phyloP scores from a whole-genome alignment of 2,797 vertebrate genomes.

The Muscicapa striata region DNA sequence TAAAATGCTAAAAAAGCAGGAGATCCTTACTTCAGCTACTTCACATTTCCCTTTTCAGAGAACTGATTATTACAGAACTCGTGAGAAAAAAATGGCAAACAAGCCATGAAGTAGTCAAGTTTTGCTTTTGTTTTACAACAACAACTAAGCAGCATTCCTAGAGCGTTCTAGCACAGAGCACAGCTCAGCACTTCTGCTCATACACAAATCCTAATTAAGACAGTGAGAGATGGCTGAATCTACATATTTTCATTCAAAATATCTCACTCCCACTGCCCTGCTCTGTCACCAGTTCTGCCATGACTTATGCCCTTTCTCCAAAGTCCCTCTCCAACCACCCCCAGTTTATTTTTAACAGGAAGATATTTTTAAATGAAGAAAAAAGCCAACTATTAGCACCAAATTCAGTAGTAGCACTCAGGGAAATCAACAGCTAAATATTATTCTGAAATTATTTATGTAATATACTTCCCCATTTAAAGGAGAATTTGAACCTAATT shows the following conservation, averaged over 20 bases:
- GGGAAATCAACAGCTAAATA: not conserved
- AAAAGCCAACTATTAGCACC: not conserved
- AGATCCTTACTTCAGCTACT: not conserved
- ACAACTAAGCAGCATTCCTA: not conserved
- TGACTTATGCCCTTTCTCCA: not conserved
- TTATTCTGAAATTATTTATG: not conserved
- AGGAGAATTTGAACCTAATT: not conserved
- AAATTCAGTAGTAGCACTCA: not conserved
- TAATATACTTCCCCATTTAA: not conserved
- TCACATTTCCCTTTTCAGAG: not conserved
- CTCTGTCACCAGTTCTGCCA: not conserved
- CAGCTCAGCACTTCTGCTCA: not conserved
- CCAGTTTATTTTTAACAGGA: not conserved
- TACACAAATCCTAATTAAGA: not conserved
- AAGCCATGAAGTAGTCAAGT: not conserved
- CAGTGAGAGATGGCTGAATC: not conserved
- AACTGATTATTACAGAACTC: not conserved
- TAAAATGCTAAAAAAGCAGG: not conserved
- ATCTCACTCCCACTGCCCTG: not conserved
- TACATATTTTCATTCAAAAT: not conserved
- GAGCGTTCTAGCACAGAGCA: not conserved
- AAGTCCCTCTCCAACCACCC: not conserved
- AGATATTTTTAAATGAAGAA: not conserved
- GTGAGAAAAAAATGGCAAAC: not conserved
- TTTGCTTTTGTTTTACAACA: not conserved